Conservation (phyloP, 2,888 invertebrate species). For the Cerastis rubricosa region DNA sequence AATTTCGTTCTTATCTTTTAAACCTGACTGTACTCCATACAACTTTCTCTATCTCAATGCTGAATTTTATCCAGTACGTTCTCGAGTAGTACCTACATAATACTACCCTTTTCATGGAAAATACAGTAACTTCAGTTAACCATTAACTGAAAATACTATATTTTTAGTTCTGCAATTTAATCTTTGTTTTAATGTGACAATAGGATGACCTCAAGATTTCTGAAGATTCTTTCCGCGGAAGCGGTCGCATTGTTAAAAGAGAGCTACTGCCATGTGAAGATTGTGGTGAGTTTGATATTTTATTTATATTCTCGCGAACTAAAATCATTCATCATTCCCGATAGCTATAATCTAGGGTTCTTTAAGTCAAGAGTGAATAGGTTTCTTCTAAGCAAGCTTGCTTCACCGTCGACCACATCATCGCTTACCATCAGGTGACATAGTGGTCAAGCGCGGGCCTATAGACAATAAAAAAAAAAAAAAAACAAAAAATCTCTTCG, state of each 20-base stretch:
- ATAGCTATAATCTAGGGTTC: too few species aligned
- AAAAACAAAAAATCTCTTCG: too few species aligned
- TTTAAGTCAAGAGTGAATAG: too few species aligned
- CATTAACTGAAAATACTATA: background rate
- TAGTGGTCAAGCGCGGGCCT: too few species aligned
- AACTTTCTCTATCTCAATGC: background rate
- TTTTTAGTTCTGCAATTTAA: background rate
- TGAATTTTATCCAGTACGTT: background rate
- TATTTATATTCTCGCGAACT: background rate
- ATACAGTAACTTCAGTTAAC: background rate
- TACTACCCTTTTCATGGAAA: background rate
- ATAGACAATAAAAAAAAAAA: too few species aligned
- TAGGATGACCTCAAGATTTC: slow-evolving; percentile 54
- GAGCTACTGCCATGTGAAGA: slow-evolving; percentile 78
- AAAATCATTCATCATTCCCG: too few species aligned
- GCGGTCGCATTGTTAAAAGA: slow-evolving; percentile 41
- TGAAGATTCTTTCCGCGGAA: slow-evolving; percentile 39
- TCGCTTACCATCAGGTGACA: too few species aligned
- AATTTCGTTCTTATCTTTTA: background rate
- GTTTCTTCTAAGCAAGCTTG: too few species aligned
- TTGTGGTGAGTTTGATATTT: slow-evolving; percentile 76
- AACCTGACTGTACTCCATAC: background rate
- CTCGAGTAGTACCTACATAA: background rate
- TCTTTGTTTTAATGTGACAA: background rate
- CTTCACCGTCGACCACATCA: too few species aligned